Base-by-base conservation (phyloP, 2,797 vertebrate genomes). In the Emys orbicularis region DNA sequence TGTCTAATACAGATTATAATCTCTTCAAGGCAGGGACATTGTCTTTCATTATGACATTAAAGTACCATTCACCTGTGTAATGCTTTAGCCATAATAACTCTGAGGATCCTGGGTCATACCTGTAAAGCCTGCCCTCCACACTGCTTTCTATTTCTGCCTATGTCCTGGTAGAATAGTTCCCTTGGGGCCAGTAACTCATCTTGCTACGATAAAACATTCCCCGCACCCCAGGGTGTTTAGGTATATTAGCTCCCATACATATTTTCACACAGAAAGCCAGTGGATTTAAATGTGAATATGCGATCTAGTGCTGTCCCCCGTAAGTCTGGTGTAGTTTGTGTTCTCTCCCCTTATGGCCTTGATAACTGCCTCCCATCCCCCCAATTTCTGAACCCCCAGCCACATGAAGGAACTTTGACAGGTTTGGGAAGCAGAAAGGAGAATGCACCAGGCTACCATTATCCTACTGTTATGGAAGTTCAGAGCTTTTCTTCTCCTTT, bases 231-330 rank as follows among this genome's bases (percentile, higher is more conserved):
- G 59, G 93, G 18, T 68, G 19, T 19, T 21, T 11, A 94, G 83
- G 89, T 93, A 59, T 54, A 31, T 95, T 94, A 93, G 52, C 13
- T 93, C 31, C 9, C 83, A 29, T 94, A 93, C 87, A 89, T 93
- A 96, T 97, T 96, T 95, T 94, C 74, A 54, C 61, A 74, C 54
- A 79, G 86, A 96, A 96, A 85, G 85, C 92, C 95, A 96, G 94
- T 65, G 94, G 84, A 94, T 97, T 96, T 92, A 95, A 94, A 97
- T 97, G 57, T 94, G 96, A 97, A 96, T 96, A 47, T 44, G 37
- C 23, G 7, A 74, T 23, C 21, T 44, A 21, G 12, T 27, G 41
- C 41, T 76, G 41, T 80, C 1, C n/a, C 87, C 92, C 86, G 85
- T 94, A 88, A 96, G 90, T 96, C 77, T 90, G 57, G 21, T 61